Conservation (phyloP, 2,797 vertebrate species). For the Anguilla obscura region DNA sequence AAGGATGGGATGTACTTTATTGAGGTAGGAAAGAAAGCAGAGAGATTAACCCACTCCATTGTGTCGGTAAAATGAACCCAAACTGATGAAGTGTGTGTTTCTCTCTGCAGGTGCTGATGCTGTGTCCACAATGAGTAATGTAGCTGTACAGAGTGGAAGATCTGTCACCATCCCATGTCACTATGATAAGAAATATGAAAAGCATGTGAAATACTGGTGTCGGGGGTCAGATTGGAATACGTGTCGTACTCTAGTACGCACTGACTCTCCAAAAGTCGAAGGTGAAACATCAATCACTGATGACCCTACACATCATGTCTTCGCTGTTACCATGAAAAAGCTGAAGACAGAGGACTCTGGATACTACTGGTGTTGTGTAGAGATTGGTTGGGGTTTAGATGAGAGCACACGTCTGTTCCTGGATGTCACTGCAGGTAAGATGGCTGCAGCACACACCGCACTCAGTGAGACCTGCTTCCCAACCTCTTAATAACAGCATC, state of each 20-base stretch:
- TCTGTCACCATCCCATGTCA: constrained; percentile 47
- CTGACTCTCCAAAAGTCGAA: neutral
- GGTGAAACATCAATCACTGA: constrained; percentile 31
- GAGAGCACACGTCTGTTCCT: neutral
- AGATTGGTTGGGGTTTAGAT: neutral
- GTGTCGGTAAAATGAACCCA: neutral
- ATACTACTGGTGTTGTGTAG: constrained; percentile 36
- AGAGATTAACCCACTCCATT: too few species aligned
- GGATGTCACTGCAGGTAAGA: neutral
- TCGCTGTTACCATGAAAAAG: constrained; percentile 40
- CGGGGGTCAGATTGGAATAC: neutral
- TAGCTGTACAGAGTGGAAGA: constrained; percentile 36
- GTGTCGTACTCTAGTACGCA: neutral
- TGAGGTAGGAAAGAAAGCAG: too few species aligned
- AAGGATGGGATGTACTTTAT: too few species aligned
- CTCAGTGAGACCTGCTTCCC: constrained; percentile 4
- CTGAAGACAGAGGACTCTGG: neutral
- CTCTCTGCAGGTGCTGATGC: constrained; percentile 31
- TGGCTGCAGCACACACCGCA: neutral
- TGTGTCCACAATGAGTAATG: constrained; percentile 8
- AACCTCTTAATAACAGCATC: neutral
- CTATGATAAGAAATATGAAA: constrained; percentile 30
- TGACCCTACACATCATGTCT: constrained; percentile 27
- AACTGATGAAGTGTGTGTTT: neutral
- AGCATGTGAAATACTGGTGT: constrained; percentile 40